Conservation (phyloP, 2,888 invertebrate genomes). For the Mimachlamys varia region DNA sequence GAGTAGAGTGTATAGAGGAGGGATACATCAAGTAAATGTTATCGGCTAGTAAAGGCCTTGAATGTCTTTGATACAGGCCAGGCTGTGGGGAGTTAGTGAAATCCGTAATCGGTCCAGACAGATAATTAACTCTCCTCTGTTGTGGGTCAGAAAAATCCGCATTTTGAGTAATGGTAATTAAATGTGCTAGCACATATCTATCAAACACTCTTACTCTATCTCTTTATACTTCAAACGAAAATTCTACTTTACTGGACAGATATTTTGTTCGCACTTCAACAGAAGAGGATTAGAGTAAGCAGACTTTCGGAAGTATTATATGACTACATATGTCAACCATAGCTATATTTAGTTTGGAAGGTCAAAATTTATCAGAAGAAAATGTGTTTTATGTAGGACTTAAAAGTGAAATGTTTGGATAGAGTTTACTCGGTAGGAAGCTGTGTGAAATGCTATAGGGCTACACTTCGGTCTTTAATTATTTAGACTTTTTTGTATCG, state of each 20-base stretch:
- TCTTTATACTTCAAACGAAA: conserved; percentile 13
- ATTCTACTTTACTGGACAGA: background rate
- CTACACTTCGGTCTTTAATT: background rate
- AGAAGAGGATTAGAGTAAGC: conserved; percentile 7
- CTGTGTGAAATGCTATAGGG: background rate
- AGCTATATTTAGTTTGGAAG: background rate
- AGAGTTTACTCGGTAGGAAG: background rate
- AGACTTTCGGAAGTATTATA: background rate
- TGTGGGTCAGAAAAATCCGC: background rate
- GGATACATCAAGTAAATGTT: background rate
- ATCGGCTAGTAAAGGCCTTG: background rate
- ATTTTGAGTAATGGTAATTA: conserved; percentile 20
- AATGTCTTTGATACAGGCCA: background rate
- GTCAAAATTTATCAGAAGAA: conserved; percentile 22
- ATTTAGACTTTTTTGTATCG: background rate
- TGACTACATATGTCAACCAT: background rate
- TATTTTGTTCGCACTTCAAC: background rate
- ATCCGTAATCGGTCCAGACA: background rate
- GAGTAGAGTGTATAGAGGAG: background rate
- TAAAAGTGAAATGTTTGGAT: background rate
- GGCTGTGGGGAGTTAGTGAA: background rate
- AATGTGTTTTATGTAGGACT: background rate
- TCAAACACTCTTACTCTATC: background rate
- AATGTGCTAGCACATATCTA: background rate
- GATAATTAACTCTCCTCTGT: background rate